Conservation (phyloP, 1,140 invertebrate genomes). For the Oscheius sp. region DNA sequence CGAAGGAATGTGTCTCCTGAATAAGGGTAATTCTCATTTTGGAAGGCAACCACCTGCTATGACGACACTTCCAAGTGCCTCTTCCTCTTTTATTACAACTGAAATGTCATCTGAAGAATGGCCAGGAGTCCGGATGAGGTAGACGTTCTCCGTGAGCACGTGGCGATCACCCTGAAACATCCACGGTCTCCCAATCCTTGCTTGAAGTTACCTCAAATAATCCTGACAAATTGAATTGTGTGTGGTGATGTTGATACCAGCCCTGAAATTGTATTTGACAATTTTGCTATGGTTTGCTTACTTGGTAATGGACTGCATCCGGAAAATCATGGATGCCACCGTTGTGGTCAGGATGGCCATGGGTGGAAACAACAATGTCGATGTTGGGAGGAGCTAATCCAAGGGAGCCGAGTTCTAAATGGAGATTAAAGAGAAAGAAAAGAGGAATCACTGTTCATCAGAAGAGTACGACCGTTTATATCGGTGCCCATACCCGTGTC, state of each 20-base stretch:
- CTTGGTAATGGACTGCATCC: conserved; percentile 57
- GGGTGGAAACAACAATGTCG: conserved; percentile 55
- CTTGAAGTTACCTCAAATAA: conserved; percentile 49
- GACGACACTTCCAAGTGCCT: conserved; percentile 47
- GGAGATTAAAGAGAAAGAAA: neutral
- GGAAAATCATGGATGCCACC: conserved; percentile 53
- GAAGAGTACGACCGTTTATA: conserved; percentile 53
- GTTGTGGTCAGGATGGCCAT: conserved; percentile 56
- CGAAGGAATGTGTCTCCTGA: conserved; percentile 53
- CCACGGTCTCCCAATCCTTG: neutral
- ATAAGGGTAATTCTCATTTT: neutral
- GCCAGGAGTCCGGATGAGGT: conserved; percentile 49
- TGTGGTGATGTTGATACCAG: conserved; percentile 42
- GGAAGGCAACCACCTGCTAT: conserved; percentile 36
- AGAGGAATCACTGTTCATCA: conserved; percentile 48
- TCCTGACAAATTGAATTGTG: conserved; percentile 53
- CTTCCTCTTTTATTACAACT: conserved; percentile 46
- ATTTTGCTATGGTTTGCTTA: conserved; percentile 31
- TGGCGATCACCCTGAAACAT: conserved; percentile 48
- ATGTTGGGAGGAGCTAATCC: conserved; percentile 51
- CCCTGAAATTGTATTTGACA: conserved; percentile 1
- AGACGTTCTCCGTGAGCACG: conserved; percentile 51
- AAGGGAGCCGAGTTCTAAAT: conserved; percentile 44
- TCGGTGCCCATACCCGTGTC: conserved; percentile 58
- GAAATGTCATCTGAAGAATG: conserved; percentile 57